These are phyloP conservation scores for Euschistus heros DNA, from an alignment of 1,140 invertebrate genomes.

Conservation along the genomic window DNA sequence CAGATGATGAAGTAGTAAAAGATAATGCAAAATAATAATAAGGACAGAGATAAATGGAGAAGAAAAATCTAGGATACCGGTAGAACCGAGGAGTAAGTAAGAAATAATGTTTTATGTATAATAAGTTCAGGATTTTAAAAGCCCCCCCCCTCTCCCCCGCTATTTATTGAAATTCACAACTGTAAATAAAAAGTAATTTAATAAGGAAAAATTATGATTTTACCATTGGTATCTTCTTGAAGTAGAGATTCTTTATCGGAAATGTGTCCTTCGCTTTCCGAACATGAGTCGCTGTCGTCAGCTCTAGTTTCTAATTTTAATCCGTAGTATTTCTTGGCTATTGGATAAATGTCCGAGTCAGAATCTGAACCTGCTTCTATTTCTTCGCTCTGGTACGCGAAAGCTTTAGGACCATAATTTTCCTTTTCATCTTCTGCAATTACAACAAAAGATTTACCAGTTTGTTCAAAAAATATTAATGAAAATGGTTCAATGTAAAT, in stretches of 20 bases:
- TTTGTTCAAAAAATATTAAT: background rate
- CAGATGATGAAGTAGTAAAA: no score
- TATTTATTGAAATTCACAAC: no score
- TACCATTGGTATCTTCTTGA: conserved; percentile 27
- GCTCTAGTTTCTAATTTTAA: conserved; percentile 19
- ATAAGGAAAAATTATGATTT: background rate
- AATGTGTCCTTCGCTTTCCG: conserved; percentile 21
- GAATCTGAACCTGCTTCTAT: conserved; percentile 41
- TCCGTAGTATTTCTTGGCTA: conserved; percentile 34
- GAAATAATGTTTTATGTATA: background rate
- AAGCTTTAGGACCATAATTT: conserved; percentile 37
- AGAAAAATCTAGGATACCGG: no score
- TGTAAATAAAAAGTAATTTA: background rate
- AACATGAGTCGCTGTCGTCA: conserved; percentile 25
- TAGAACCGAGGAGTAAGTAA: no score
- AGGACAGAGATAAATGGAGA: no score
- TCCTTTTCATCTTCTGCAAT: background rate
- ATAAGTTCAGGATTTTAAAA: no score
- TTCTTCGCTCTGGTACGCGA: conserved; percentile 35
- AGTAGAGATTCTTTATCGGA: conserved; percentile 18
- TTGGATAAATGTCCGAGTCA: conserved; percentile 32
- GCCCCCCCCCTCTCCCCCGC: no score
- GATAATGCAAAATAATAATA: no score
- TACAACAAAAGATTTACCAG: background rate
- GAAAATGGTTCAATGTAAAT: background rate